Conservation (phyloP, 2,888 invertebrate species). For the Perizoma flavofasciatum region DNA sequence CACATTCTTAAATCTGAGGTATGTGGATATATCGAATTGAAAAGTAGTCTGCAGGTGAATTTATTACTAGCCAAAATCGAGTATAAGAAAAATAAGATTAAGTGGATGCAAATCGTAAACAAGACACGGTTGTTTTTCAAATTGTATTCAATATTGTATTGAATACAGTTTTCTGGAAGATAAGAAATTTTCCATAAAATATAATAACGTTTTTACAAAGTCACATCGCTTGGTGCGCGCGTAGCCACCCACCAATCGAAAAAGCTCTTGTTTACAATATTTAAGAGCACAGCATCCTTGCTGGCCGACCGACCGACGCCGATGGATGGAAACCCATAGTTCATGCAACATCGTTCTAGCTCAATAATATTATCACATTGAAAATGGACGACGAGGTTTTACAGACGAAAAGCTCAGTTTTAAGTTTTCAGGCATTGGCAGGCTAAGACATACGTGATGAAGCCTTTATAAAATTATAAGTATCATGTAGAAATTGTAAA, state of each 20-base stretch:
- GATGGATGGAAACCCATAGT: conserved; percentile 28
- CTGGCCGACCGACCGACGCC: conserved; percentile 52
- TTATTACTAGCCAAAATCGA: too few species aligned
- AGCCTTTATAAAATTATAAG: too few species aligned
- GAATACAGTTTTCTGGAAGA: too few species aligned
- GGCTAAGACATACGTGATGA: background rate
- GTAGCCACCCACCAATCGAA: conserved; percentile 71
- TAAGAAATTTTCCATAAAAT: conserved; percentile 2
- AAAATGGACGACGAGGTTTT: background rate
- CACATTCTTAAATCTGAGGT: too few species aligned
- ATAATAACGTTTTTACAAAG: conserved; percentile 53
- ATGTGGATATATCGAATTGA: too few species aligned
- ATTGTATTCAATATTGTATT: too few species aligned
- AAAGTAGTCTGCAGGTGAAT: too few species aligned
- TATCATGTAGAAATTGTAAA: too few species aligned
- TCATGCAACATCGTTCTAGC: conserved; percentile 1
- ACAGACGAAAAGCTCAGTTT: background rate
- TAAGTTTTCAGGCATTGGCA: background rate
- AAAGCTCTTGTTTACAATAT: conserved; percentile 80
- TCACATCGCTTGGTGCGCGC: conserved; percentile 59
- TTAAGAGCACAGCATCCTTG: conserved; percentile 70
- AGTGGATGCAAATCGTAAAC: too few species aligned
- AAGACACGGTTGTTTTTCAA: too few species aligned
- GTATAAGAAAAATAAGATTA: too few species aligned
- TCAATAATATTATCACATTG: background rate